Evolutionary conservation across 2,113 vertebrate species (phyloP), one percentile per base, ranked within the genome.

Genomic region (Garra rufa): DNA sequence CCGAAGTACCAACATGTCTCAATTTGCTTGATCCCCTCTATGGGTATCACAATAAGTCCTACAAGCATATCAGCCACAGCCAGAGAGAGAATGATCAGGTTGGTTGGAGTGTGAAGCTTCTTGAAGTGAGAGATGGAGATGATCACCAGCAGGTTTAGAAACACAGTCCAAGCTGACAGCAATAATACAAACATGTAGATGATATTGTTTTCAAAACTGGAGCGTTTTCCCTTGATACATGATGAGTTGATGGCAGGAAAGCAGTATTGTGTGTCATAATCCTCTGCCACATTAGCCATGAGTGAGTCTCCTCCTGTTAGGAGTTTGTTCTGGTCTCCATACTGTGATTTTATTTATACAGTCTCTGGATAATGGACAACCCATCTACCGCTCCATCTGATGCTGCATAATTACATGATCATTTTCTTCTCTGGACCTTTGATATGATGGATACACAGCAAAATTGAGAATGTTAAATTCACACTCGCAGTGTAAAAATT

Each of bases 51-150:
- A 78, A 96, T 41, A 50, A 92, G 83, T 65, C 92, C 92, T 0
- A 92, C 83, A 0, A 92, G 85, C 63, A 94, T 81, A 85, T 94
- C 92, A 1, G 88, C 85, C 61, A 85, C 15, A 71, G 92, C 91
- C 87, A 94, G 85, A 61, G 93, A 93, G 75, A 93, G 91, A 24
- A 93, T 80, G 24, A 93, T 70, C 69, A 92, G 77, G 89, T 93
- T 94, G 78, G 92, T 92, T 46, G 89, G 85, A n/a, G 89, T 92
- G 70, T 92, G 91, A 24, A 92, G 92, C 88, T 93, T 90, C 89
- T 92, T 93, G 88, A 9, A 93, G 78, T 92, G 91, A 55, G 91
- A 87, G 55, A 86, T 80, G 17, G 84, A 82, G 76, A 82, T 76
- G 52, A 82, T 77, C 48, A 88, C 83, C 76, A 88, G 44, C 83